Evolutionary conservation across 1,140 invertebrate species (phyloP).

Genomic region (Tetragonula clypearis): DNA sequence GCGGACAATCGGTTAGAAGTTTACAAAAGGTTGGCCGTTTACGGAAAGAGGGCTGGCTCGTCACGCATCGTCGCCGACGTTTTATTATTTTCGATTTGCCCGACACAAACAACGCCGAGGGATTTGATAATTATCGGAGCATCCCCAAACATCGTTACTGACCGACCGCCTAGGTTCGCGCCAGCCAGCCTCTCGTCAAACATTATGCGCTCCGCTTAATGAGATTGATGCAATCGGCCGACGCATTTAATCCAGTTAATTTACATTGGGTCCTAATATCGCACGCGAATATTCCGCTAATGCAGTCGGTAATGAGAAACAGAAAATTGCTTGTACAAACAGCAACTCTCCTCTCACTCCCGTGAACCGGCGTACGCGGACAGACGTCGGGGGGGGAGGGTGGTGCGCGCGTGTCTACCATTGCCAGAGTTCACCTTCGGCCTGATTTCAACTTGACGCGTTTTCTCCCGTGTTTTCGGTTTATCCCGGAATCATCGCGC

Average conservation of each 20-base stretch:
- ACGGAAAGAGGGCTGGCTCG: background rate
- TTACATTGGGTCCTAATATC: conserved; percentile 70
- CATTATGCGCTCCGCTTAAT: conserved; percentile 73
- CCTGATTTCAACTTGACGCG: background rate
- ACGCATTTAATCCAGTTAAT: conserved; percentile 76
- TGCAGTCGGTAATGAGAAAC: conserved; percentile 67
- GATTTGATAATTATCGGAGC: conserved; percentile 76
- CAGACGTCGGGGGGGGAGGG: background rate
- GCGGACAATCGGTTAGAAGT: background rate
- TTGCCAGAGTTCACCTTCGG: background rate
- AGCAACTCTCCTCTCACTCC: background rate
- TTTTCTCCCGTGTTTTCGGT: conserved; percentile 5
- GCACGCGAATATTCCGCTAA: conserved; percentile 63
- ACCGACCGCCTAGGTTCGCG: conserved; percentile 55
- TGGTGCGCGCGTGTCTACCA: background rate
- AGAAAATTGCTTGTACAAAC: conserved; percentile 56
- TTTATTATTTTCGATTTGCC: conserved; percentile 76
- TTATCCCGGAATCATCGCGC: background rate
- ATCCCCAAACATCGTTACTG: conserved; percentile 76
- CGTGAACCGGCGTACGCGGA: background rate
- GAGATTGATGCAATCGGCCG: conserved; percentile 78
- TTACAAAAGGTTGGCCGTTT: background rate
- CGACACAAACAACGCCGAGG: conserved; percentile 70
- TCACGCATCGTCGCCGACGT: conserved; percentile 34
- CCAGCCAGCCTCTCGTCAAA: conserved; percentile 65